Base-by-base conservation (phyloP, 2,888 invertebrate genomes). In the Cordilura impudica region DNA sequence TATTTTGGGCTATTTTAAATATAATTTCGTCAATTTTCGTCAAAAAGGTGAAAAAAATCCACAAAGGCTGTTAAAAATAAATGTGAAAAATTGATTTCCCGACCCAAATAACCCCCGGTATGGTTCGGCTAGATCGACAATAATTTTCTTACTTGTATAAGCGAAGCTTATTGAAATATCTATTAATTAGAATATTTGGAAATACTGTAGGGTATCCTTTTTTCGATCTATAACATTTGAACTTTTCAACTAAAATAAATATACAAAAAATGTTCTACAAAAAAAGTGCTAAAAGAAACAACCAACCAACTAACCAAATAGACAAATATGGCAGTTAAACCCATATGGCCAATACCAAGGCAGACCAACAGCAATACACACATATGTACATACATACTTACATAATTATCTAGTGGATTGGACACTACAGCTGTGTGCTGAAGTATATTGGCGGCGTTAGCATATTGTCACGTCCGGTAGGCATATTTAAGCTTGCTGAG, bases 391-490 rank as follows among this genome's bases (percentile, higher is more conserved):
- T 4, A 12, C 53, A 16, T 26, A 53, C 26, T 23, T 12, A 10
- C 47, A 47, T 8, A 66, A 19, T 5, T 14, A 51, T 39, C 23
- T 2, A 26, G n/a, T 14, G 29, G 39, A 10, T 51, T 70, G 39
- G 18, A 6, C 53, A n/a, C n/a, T 47, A 49, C 31, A 31, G 23
- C 51, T 51, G 51, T 23, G n/a, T 54, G 18, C 18, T 1, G 14
- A 10, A 14, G 14, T 18, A 31, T 53, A 67, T 69, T 69, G 49
- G 26, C 69, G 63, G 73, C 73, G 69, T 78, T 70, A 78, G 70
- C 45, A 65, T 21, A 74, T 65, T 74, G 73, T 78, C 74, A 78
- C 70, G 78, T 78, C 54, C 60, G 70, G 18, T 63, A 63, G 61
- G 26, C 63, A 66, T 51, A 70, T 39, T 63, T 63, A 45, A 19